Base-by-base conservation (phyloP, 2,888 invertebrate genomes). In the Ceratothoa steindachneri region DNA sequence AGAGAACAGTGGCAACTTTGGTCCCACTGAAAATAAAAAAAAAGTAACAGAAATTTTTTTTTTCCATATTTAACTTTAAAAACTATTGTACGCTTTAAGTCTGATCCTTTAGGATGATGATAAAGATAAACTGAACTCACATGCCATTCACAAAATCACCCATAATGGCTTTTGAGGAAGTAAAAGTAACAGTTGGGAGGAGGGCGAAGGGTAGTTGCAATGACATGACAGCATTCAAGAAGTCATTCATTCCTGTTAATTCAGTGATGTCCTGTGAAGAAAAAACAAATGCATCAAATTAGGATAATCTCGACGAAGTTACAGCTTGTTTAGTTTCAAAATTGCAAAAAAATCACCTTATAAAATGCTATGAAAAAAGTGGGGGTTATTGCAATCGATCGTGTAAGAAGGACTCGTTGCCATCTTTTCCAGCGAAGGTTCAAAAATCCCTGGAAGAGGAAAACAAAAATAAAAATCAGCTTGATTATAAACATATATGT, bases 121-220 rank as follows among this genome's bases (percentile, higher is more conserved):
- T 2, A 41, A 1, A n/a, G 29, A 19, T 22, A 22, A 24, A n/a
- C n/a, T n/a, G n/a, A n/a, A 86, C 89, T 86, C 85, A 91, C 91
- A 89, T 81, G 85, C 92, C 91, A 84, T 92, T 93, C 31, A 87
- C 89, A 84, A 94, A 95, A 81, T 91, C 90, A 41, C 91, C 91
- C 94, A 95, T 95, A 65, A 95, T 90, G 65, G 88, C 86, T 1
- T 85, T 84, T 81, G 90, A 90, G 72, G 92, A 91, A 0, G 94
- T 93, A 83, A 95, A 93, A 0, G 93, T 93, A 73, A 95, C 89
- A 0, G 92, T 90, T 4, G 95, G 94, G 76, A 95, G 87, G 1
- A 91, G 89, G 0, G 95, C 95, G 83, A 95, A 95, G 0, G 95
- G 95, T 80, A 95, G 85, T 83, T 93, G 93, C 28, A 94, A 85